Conservation (phyloP, 2,113 vertebrate species). For the Arenaria interpres region DNA sequence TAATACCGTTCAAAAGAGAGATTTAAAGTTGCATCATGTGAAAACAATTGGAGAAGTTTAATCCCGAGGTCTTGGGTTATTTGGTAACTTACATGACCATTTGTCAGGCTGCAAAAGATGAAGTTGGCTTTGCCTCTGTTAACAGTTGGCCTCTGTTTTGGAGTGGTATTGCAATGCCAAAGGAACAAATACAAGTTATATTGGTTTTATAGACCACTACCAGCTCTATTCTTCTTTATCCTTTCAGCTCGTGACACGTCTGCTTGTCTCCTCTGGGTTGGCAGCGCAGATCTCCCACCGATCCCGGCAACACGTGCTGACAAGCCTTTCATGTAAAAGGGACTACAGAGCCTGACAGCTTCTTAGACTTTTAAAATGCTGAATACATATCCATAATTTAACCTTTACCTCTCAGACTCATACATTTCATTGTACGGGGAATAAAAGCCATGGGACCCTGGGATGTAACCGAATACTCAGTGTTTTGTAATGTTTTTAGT, state of each 20-base stretch:
- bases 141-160: conserved; percentile 51
- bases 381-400: neutral
- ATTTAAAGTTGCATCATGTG: conserved; percentile 67
- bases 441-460: neutral
- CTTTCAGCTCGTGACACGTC: neutral
- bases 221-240: neutral
- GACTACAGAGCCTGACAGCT: neutral
- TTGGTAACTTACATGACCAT: conserved; percentile 53
- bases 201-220: neutral
- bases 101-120: conserved; percentile 51
- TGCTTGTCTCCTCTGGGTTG: neutral
- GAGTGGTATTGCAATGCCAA: neutral
- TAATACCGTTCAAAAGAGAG: conserved; percentile 58
- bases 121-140: conserved; percentile 48
- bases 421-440: neutral
- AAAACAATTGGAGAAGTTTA: conserved; percentile 70
- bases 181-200: neutral
- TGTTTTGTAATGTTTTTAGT: conserved; percentile 2
- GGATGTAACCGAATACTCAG: conserved; percentile 34
- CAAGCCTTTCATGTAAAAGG: neutral
- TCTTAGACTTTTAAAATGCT: neutral
- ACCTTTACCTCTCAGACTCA: neutral
- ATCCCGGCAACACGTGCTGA: neutral
- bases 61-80: conserved; percentile 39
- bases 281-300: neutral